Conservation (phyloP, 2,888 invertebrate genomes). For the Mythimna lalbum region DNA sequence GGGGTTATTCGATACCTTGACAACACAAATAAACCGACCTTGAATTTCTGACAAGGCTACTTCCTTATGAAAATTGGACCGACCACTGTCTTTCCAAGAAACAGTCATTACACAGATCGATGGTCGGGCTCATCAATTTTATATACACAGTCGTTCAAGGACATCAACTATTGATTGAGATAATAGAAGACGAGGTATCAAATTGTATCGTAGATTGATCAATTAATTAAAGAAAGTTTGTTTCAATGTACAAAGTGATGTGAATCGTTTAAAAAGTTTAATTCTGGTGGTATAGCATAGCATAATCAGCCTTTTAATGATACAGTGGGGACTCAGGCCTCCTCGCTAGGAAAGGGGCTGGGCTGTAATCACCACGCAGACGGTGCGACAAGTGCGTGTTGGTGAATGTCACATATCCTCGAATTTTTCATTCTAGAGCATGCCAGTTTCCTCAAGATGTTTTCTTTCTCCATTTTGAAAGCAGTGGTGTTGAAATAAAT, state of each 20-base stretch:
- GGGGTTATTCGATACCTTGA: neutral
- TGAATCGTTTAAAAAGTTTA: neutral
- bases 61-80: constrained; percentile 25
- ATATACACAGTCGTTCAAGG: constrained; percentile 33
- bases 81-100: constrained; percentile 34
- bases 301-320: no score
- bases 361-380: no score
- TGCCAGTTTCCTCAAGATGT: no score
- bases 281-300: neutral
- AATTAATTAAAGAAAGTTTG: no score
- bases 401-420: no score
- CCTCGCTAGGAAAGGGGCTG: no score
- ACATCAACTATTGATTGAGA: constrained; percentile 37
- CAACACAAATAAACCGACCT: neutral
- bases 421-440: no score
- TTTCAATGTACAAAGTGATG: neutral
- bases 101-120: constrained; percentile 35
- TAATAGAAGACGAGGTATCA: neutral
- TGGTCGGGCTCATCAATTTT: constrained; percentile 37
- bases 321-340: no score
- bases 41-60: neutral
- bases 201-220: neutral
- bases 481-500: no score
- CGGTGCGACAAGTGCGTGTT: no score
- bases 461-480: no score